Conservation (phyloP, 1,140 invertebrate species). For the Eumaeus atala region DNA sequence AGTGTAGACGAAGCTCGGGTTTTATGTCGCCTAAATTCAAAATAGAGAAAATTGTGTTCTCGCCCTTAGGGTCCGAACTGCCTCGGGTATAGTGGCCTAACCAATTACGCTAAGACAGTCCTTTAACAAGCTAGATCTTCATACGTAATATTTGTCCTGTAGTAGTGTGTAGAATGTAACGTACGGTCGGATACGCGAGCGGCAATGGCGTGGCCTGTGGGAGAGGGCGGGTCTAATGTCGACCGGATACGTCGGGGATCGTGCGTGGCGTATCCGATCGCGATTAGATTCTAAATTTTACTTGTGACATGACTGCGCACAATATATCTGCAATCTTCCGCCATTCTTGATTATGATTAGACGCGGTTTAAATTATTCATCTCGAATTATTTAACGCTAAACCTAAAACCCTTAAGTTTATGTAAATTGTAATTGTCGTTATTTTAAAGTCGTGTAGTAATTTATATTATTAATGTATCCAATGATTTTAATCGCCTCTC, state of each 20-base stretch:
- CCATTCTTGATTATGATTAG: background rate
- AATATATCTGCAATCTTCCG: conserved; percentile 29
- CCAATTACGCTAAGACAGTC: conserved; percentile 5
- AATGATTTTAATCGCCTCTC: conserved; percentile 1
- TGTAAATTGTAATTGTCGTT: no score
- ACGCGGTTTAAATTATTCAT: background rate
- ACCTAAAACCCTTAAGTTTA: background rate
- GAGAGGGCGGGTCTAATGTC: no score
- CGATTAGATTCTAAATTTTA: conserved; percentile 25
- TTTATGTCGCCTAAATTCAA: conserved; percentile 16
- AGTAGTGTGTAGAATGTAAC: conserved; percentile 31
- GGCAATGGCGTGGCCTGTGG: background rate
- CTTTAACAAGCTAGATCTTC: conserved; percentile 34
- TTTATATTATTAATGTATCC: no score
- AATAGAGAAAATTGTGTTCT: background rate
- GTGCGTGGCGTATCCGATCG: conserved; percentile 21
- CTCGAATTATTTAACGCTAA: background rate
- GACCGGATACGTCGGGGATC: no score
- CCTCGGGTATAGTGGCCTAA: background rate
- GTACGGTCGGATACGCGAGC: conserved; percentile 24
- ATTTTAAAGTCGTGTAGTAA: no score
- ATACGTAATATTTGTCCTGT: conserved; percentile 46
- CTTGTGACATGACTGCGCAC: conserved; percentile 45
- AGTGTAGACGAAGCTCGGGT: conserved; percentile 32
- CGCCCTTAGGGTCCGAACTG: background rate